phyloP scores from a whole-genome alignment of 2,888 invertebrate genomes.

The Scaptomyza polygonia region DNA sequence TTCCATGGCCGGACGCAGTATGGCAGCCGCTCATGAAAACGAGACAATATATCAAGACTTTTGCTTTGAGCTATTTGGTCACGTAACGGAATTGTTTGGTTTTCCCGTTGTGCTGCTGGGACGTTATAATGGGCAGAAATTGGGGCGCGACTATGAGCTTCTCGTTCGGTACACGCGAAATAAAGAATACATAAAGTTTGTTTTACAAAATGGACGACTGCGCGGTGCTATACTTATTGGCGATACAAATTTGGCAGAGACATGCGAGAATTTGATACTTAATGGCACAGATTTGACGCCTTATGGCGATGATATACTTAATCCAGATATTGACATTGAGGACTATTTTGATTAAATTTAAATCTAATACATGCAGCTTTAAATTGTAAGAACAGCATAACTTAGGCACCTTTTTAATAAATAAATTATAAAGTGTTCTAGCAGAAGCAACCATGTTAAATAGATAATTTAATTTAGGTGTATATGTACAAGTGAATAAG shows the following conservation, averaged over 20 bases:
- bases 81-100: slow-evolving; percentile 97
- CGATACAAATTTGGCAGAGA: slow-evolving; percentile 98
- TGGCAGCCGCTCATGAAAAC: slow-evolving; percentile 87
- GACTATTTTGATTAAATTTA: slow-evolving; percentile 98
- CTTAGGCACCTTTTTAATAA: too few species aligned
- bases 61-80: slow-evolving; percentile 98
- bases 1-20: slow-evolving; percentile 94
- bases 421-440: too few species aligned
- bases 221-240: slow-evolving; percentile 98
- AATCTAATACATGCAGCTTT: not conserved
- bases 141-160: slow-evolving; percentile 92
- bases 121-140: slow-evolving; percentile 95
- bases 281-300: slow-evolving; percentile 95
- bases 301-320: slow-evolving; percentile 95
- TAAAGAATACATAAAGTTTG: slow-evolving; percentile 93
- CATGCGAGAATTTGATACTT: slow-evolving; percentile 98
- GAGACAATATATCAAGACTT: slow-evolving; percentile 93
- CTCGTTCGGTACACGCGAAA: slow-evolving; percentile 92
- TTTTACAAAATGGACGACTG: slow-evolving; percentile 92
- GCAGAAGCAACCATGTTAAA: not conserved
- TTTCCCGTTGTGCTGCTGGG: slow-evolving; percentile 96
- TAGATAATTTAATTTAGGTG: too few species aligned
- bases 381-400: too few species aligned
- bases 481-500: too few species aligned
- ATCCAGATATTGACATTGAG: slow-evolving; percentile 98